Conservation (phyloP, 2,113 vertebrate species). For the Rhinichthys klamathensis region DNA sequence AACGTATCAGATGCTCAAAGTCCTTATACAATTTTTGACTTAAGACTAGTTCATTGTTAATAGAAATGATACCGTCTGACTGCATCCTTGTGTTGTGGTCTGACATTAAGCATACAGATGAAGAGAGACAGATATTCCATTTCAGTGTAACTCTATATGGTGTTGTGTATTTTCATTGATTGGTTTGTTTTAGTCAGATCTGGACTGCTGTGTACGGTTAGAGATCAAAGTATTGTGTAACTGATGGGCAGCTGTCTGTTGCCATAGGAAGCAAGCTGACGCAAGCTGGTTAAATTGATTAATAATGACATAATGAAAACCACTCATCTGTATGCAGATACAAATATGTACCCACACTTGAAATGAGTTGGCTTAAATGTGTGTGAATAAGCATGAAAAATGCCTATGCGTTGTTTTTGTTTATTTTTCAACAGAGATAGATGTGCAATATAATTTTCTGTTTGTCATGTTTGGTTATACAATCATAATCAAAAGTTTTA, state of each 20-base stretch:
- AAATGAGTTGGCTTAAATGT: neutral
- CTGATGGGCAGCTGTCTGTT: neutral
- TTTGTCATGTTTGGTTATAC: neutral
- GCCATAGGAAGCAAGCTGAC: neutral
- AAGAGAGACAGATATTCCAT: neutral
- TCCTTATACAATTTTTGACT: neutral
- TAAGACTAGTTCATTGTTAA: neutral
- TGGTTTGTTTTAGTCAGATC: conserved; percentile 3
- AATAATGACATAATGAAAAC: conserved; percentile 29
- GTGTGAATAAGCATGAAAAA: neutral
- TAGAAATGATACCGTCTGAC: neutral
- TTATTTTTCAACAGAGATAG: neutral
- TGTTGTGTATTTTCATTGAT: neutral
- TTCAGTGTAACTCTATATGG: neutral
- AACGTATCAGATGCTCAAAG: neutral
- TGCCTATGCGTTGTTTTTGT: neutral
- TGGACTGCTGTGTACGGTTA: neutral
- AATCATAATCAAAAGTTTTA: neutral
- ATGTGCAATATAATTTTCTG: neutral
- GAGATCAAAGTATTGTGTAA: conserved; percentile 39
- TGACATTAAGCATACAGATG: neutral
- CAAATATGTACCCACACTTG: neutral
- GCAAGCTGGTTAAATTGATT: conserved; percentile 57
- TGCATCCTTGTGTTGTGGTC: neutral
- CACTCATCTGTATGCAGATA: neutral